Percentiles rank a stretch among this genome's conserved stretches.
These are phyloP conservation scores for Sinocyclocheilus grahami DNA, from an alignment of 2,113 vertebrate species.

Conservation along the genomic window DNA sequence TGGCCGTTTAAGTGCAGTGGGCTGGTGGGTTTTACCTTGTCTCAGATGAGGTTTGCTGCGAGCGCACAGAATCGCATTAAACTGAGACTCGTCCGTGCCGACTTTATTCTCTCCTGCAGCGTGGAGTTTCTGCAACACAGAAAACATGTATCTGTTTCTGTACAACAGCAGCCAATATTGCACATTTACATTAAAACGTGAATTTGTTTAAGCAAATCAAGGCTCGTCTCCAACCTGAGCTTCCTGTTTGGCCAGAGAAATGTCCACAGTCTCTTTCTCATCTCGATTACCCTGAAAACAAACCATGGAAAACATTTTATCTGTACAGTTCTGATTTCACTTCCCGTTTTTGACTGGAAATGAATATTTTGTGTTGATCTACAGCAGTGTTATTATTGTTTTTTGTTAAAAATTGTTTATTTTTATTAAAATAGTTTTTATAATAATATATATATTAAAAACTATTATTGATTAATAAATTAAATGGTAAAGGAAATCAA, in stretches of 20 bases:
- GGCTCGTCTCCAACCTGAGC: conserved; percentile 81
- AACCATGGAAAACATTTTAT: background rate
- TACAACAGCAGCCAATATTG: background rate
- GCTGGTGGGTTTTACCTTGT: conserved; percentile 79
- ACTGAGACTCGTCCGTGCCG: conserved; percentile 96
- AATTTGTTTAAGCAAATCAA: background rate
- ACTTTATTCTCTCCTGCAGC: conserved; percentile 92
- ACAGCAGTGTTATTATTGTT: background rate
- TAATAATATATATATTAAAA: too few relatives aligned
- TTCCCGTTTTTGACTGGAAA: background rate
- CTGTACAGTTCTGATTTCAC: background rate
- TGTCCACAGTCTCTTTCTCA: conserved; percentile 85
- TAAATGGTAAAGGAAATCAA: too few relatives aligned
- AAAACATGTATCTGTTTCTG: background rate
- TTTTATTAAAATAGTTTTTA: too few relatives aligned
- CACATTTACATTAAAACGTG: background rate
- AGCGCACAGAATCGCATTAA: conserved; percentile 92
- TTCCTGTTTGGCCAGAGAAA: conserved; percentile 89
- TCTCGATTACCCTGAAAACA: conserved; percentile 88
- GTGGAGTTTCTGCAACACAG: conserved; percentile 82
- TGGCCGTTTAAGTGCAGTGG: background rate
- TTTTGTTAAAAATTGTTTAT: too few relatives aligned
- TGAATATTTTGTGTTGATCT: background rate
- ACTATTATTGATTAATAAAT: too few relatives aligned
- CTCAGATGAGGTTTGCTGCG: conserved; percentile 90